Conservation (phyloP, 2,888 invertebrate genomes). For the Caenorhabditis macrosperma region DNA sequence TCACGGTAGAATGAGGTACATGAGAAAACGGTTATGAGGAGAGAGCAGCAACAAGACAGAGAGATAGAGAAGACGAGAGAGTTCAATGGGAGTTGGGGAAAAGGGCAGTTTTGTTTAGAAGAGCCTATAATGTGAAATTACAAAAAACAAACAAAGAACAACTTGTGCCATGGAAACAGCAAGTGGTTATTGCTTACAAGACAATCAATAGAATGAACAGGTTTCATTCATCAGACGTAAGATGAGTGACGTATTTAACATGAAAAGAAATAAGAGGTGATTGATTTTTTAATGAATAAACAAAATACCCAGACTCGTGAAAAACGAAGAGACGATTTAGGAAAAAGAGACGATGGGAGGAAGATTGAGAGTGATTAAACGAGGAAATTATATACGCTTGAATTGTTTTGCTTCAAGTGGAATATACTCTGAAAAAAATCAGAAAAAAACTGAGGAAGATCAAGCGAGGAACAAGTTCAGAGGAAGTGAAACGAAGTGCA, state of each 20-base stretch:
- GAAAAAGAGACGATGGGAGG: neutral
- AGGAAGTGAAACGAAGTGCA: slow-evolving; percentile 6
- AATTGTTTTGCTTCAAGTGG: no score
- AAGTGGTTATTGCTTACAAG: no score
- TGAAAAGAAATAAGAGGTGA: slow-evolving; percentile 1
- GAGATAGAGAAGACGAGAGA: neutral
- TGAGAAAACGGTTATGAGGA: neutral
- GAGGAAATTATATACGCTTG: neutral
- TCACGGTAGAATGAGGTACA: slow-evolving; percentile 21
- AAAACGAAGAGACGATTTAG: slow-evolving; percentile 18
- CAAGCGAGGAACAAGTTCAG: neutral
- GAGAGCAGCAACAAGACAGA: neutral
- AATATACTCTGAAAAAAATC: no score
- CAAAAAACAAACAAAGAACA: no score
- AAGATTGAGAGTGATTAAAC: neutral
- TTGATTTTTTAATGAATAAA: neutral
- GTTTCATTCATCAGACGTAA: slow-evolving; percentile 22
- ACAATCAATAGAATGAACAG: neutral
- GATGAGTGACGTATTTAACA: slow-evolving; percentile 15
- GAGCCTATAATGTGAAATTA: no score
- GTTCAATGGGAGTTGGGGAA: slow-evolving; percentile 16
- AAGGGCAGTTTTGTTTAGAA: no score
- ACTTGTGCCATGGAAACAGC: no score
- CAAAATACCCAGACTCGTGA: slow-evolving; percentile 30
- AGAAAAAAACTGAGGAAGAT: neutral